phyloP scores from a whole-genome alignment of 2,797 vertebrate genomes.

The Liparis tanakae region DNA sequence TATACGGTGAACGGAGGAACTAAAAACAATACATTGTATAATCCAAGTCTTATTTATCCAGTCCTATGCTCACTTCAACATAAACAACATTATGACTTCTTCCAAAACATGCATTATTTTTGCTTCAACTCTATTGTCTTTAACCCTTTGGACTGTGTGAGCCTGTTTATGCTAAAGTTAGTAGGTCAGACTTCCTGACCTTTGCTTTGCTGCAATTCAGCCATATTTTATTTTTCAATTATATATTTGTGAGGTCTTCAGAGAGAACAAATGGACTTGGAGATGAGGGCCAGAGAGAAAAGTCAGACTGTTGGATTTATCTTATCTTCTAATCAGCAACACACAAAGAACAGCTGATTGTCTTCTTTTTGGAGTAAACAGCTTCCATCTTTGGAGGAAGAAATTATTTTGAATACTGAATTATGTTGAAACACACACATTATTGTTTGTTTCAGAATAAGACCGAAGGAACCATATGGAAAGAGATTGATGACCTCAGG shows the following conservation, averaged over 20 bases:
- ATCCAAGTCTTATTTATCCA: background rate
- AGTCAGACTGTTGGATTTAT: no score
- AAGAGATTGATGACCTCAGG: conserved; percentile 89
- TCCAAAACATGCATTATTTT: background rate
- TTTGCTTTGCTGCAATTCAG: background rate
- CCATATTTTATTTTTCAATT: background rate
- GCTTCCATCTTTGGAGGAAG: background rate
- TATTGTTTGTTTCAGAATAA: conserved; percentile 84
- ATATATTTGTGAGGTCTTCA: no score
- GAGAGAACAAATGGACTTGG: no score
- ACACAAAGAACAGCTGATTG: background rate
- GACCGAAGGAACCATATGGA: conserved; percentile 92
- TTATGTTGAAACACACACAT: background rate
- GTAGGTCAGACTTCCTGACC: no score
- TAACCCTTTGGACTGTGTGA: no score
- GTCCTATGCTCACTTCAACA: background rate
- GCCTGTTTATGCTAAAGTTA: no score
- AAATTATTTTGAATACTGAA: background rate
- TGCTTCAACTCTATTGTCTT: no score
- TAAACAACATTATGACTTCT: no score
- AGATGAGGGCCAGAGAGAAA: no score
- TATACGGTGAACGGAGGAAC: background rate
- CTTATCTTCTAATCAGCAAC: background rate
- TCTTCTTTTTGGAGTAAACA: background rate
- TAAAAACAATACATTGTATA: background rate